phyloP scores from a whole-genome alignment of 2,113 vertebrate species.

The Lichenostomus cassidix region DNA sequence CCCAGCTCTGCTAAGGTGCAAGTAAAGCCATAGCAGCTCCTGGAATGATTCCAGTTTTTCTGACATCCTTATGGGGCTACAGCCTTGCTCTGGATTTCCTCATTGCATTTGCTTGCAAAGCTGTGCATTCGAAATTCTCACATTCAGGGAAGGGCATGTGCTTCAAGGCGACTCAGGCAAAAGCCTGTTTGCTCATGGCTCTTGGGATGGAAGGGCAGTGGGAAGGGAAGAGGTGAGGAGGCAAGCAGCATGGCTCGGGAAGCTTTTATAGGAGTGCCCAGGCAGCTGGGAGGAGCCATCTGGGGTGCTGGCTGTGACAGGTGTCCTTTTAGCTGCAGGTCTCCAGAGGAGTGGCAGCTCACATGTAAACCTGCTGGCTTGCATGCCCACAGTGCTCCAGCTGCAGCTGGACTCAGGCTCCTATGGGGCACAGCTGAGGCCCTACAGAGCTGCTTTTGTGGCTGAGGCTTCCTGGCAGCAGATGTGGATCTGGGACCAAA shows the following conservation, averaged over 20 bases:
- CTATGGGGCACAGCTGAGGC: fast-evolving
- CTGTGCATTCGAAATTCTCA: neutral
- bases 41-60: neutral
- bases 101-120: neutral
- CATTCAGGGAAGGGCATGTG: no score
- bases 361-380: neutral
- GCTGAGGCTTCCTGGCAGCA: neutral
- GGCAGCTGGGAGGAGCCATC: fast-evolving
- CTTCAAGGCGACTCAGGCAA: neutral
- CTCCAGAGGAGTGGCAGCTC: neutral
- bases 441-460: fast-evolving
- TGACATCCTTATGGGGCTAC: neutral
- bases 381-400: fast-evolving
- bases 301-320: fast-evolving
- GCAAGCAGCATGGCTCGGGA: fast-evolving
- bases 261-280: neutral
- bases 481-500: fast-evolving
- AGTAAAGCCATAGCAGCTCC: neutral
- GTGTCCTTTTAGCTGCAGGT: neutral
- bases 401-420: fast-evolving
- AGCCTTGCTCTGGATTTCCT: neutral
- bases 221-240: neutral
- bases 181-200: neutral
- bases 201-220: neutral
- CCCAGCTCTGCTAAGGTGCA: neutral